phyloP scores from a whole-genome alignment of 2,113 vertebrate genomes.

The Cricetomys ansorgei region DNA sequence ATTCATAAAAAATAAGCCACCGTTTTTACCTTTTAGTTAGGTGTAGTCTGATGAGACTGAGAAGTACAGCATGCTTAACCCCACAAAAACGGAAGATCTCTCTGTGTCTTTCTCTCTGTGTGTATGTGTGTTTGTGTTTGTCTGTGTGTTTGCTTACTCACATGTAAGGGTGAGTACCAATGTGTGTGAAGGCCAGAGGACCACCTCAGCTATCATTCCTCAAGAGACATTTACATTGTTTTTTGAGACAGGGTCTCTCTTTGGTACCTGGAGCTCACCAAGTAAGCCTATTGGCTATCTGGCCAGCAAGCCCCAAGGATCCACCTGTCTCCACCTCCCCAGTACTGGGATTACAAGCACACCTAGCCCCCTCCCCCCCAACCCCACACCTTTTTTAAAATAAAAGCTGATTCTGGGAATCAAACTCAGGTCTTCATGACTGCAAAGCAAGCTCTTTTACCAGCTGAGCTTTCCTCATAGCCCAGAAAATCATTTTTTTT shows the following conservation, averaged over 20 bases:
- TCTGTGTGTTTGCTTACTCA: not conserved
- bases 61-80: not conserved
- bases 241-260: not conserved
- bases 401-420: not conserved
- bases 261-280: not conserved
- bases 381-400: not conserved
- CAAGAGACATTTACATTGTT: not conserved
- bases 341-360: not conserved
- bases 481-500: not conserved
- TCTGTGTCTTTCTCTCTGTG: too few relatives aligned
- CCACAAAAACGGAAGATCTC: slow-evolving; percentile 27
- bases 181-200: not conserved
- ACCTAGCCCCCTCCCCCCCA: too few relatives aligned
- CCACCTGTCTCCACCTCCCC: not conserved
- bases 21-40: slow-evolving; percentile 43
- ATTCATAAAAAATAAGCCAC: slow-evolving; percentile 48
- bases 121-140: not conserved
- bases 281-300: not conserved
- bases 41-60: slow-evolving; percentile 30
- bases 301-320: not conserved
- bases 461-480: not conserved
- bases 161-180: too few relatives aligned
- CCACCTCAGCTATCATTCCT: not conserved
- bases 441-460: not conserved
- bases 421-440: not conserved